Evolutionary conservation across 2,888 invertebrate genomes (phyloP).

Genomic region (Carpatolechia fugitivella): DNA sequence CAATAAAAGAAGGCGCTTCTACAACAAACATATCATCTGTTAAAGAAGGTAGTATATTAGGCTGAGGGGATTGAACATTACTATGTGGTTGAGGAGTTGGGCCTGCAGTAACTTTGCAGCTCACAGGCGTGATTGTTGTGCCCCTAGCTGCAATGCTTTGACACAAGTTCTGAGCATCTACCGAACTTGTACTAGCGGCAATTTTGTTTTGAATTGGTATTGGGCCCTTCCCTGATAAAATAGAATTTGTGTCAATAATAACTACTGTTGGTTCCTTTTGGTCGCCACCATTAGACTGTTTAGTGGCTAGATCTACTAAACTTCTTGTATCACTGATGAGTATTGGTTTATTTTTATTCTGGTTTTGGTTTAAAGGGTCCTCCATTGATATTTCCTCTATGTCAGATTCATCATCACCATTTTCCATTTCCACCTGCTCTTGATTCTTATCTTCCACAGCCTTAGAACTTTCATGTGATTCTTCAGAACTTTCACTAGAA

Average conservation of each 20-base stretch:
- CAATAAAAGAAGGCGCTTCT: conserved; percentile 95
- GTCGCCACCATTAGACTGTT: conserved; percentile 68
- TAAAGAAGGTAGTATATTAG: conserved; percentile 85
- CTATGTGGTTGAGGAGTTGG: no score
- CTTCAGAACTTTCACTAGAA: conserved; percentile 81
- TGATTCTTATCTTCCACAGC: conserved; percentile 72
- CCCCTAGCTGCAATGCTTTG: conserved; percentile 73
- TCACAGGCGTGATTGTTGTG: conserved; percentile 78
- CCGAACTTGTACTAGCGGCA: conserved; percentile 34
- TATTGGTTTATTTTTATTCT: conserved; percentile 69
- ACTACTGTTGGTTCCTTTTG: conserved; percentile 89
- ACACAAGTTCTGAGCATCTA: conserved; percentile 64
- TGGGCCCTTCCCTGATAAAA: conserved; percentile 60
- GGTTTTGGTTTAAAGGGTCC: conserved; percentile 80
- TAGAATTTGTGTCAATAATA: conserved; percentile 91
- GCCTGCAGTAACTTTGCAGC: conserved; percentile 42
- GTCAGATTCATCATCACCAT: conserved; percentile 58
- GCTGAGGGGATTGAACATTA: conserved; percentile 39
- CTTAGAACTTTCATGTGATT: conserved; percentile 64
- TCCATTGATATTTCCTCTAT: conserved; percentile 81
- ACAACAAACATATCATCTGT: conserved; percentile 96
- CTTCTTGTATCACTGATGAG: conserved; percentile 87
- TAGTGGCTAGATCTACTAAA: conserved; percentile 84
- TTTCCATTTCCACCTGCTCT: conserved; percentile 72
- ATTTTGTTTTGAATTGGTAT: conserved; percentile 41